Percentiles rank a stretch among this genome's conserved stretches.
These are phyloP conservation scores for Galerucella pusilla DNA, from an alignment of 2,888 invertebrate genomes.

Conservation along the genomic window DNA sequence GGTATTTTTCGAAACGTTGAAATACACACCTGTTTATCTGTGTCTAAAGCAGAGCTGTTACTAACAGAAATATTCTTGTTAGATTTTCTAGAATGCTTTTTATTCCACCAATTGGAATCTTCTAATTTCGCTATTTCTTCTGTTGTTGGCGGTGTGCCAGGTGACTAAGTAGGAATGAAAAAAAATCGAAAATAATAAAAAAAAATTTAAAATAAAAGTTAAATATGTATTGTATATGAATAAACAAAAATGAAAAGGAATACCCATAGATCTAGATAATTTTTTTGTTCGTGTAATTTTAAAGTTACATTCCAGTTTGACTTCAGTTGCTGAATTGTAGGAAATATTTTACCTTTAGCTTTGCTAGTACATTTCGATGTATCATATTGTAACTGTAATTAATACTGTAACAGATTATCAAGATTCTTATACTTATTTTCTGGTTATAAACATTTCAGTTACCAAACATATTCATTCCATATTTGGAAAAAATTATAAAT, in stretches of 20 bases:
- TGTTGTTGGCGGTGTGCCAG: conserved; percentile 47
- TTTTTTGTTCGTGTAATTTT: too few species aligned
- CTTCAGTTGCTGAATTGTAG: too few species aligned
- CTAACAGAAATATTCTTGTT: conserved; percentile 48
- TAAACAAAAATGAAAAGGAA: not conserved
- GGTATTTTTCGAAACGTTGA: conserved; percentile 9
- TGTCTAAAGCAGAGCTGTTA: conserved; percentile 56
- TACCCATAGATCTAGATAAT: too few species aligned
- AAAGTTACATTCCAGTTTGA: too few species aligned
- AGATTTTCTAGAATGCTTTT: conserved; percentile 50
- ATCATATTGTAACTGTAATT: too few species aligned
- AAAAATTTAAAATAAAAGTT: conserved; percentile 8
- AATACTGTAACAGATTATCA: too few species aligned
- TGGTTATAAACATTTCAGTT: too few species aligned
- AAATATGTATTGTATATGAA: not conserved
- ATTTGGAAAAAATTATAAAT: too few species aligned
- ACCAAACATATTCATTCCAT: too few species aligned
- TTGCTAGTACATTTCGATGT: too few species aligned
- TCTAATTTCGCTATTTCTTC: conserved; percentile 53
- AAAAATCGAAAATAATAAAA: conserved; percentile 23
- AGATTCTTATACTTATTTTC: too few species aligned
- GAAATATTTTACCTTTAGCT: too few species aligned
- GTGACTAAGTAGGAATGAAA: conserved; percentile 51
- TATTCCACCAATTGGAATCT: conserved; percentile 55
- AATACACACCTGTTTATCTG: conserved; percentile 59